Percentiles rank a stretch among this genome's conserved stretches.
Conservation (phyloP, 2,113 vertebrate species). For the Eudyptes chrysolophus region DNA sequence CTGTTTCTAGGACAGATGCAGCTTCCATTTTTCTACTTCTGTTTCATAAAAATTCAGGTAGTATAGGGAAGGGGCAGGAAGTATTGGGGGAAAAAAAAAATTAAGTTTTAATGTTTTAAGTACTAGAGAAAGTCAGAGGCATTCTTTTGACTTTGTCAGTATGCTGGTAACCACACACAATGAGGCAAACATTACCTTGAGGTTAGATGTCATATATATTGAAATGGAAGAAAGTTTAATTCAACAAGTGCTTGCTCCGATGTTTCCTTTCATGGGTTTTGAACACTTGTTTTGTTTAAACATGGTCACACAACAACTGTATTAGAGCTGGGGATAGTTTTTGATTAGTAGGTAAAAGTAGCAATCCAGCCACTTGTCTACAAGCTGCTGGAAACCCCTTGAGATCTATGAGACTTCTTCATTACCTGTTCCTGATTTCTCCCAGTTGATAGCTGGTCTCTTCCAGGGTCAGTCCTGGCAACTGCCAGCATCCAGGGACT, state of each 20-base stretch:
- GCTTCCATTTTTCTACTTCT: background rate
- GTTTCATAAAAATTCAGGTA: background rate
- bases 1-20: background rate
- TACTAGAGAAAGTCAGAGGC: background rate
- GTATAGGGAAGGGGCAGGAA: background rate
- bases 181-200: background rate
- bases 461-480: background rate
- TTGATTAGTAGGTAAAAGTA: background rate
- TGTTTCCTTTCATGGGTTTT: background rate
- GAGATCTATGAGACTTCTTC: accelerated
- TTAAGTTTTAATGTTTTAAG: background rate
- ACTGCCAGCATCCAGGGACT: background rate
- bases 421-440: background rate
- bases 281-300: background rate
- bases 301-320: background rate
- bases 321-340: background rate
- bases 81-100: background rate
- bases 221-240: background rate
- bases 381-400: background rate
- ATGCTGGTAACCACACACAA: background rate
- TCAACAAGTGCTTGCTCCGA: background rate
- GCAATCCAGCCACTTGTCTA: background rate
- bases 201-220: background rate
- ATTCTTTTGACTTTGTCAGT: background rate
- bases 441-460: background rate